Base-by-base conservation (phyloP, 2,797 vertebrate species). In the Molossus alvarezi region DNA sequence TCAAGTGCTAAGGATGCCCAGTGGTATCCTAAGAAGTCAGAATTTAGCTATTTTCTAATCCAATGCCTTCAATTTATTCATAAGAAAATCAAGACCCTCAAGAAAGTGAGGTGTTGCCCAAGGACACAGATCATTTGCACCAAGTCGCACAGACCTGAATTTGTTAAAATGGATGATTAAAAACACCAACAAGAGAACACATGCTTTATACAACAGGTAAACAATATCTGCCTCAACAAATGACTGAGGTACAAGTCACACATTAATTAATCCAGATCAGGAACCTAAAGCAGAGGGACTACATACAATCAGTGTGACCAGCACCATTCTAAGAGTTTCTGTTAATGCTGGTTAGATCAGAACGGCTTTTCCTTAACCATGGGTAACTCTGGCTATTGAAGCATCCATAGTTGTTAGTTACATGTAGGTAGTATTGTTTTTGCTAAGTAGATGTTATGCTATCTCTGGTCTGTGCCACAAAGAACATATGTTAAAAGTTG, bases 371-470 rank as follows among this genome's bases (percentile, higher is more conserved):
- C 95, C 95, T 98, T 95, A 97, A 27, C 62, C 85, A 67, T 23
- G 96, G 89, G 90, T 96, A 95, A 95, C 75, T 90, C 97, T 93
- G 72, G 76, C 92, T 97, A 97, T 94, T 95, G 94, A 98, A 87
- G 92, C 90, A 94, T 97, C 90, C 97, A 79, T 97, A 96, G 95
- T 95, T 98, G 98, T 97, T 77, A 95, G 89, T 97, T 97, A 96
- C 97, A 65, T 98, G 84, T 97, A 95, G 98, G 97, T 96, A 97
- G 93, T 96, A 96, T 94, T 98, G 95, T 97, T 96, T 97, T 98
- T 98, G 97, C 95, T 97, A 96, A 98, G 51, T 91, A 95, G 97
- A 94, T 97, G 98, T 98, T 98, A 98, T 98, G 96, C 98, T 98
- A 94, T 87, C 95, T 95, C 97, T 96, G 98, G 97, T 98, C 98